These are phyloP conservation scores for Antheraea mylitta DNA, from an alignment of 1,140 invertebrate species.

Conservation along the genomic window DNA sequence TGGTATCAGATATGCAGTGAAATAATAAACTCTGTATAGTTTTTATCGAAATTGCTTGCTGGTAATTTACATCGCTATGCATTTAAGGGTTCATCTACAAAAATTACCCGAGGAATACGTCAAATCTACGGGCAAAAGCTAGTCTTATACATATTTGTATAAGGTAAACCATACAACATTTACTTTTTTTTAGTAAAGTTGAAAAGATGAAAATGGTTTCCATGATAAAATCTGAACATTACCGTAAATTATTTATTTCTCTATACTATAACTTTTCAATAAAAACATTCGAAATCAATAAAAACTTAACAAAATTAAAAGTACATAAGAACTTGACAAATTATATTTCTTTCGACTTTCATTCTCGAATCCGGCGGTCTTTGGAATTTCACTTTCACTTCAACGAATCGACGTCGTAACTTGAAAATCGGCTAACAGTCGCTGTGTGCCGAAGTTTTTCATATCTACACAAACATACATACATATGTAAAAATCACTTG, in stretches of 20 bases:
- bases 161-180: no score
- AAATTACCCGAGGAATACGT: no score
- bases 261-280: background rate
- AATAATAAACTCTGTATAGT: no score
- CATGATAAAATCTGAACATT: background rate
- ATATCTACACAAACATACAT: background rate
- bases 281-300: background rate
- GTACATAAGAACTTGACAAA: background rate
- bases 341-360: background rate
- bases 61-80: no score
- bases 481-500: background rate
- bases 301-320: background rate
- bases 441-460: background rate
- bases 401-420: background rate
- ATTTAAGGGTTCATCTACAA: no score
- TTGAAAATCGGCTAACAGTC: no score
- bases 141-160: no score
- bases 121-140: no score
- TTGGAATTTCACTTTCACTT: slow-evolving; percentile 1
- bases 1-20: no score
- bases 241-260: background rate
- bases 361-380: background rate
- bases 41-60: no score
- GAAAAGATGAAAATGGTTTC: no score
- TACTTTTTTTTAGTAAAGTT: no score